Percentiles rank a stretch among this genome's conserved stretches.
Conservation (phyloP, 2,113 vertebrate species). For the Spermophilus dauricus region DNA sequence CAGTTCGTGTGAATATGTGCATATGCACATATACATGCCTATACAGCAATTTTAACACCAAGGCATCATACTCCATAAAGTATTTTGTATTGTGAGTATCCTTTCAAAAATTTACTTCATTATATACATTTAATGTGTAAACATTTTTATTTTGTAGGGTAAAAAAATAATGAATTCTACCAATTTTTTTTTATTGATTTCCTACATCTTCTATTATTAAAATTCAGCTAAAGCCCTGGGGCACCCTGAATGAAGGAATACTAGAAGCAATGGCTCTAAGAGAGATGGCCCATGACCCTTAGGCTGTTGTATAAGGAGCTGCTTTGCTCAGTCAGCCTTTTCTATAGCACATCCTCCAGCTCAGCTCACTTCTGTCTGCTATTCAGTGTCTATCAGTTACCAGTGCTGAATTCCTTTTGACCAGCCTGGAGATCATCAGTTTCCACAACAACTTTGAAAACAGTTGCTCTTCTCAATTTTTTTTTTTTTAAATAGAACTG, state of each 20-base stretch:
- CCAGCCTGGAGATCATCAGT: background rate
- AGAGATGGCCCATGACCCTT: rapidly evolving
- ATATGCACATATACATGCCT: rapidly evolving
- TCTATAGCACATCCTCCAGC: background rate
- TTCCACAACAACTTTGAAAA: background rate
- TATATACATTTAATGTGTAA: background rate
- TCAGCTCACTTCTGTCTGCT: background rate
- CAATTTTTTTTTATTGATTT: background rate
- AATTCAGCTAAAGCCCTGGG: background rate
- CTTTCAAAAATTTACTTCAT: background rate
- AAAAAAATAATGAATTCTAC: constrained; percentile 2
- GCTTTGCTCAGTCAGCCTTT: background rate
- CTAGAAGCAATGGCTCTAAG: background rate
- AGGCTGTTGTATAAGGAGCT: too few relatives aligned
- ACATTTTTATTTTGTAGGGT: constrained; percentile 24
- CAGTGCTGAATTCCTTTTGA: background rate
- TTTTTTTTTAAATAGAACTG: background rate
- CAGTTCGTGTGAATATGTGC: background rate
- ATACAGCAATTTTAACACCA: background rate
- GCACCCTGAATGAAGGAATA: background rate
- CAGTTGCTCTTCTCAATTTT: background rate
- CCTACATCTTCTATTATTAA: background rate
- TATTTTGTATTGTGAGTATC: background rate
- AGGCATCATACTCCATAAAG: background rate
- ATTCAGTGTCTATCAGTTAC: background rate